These are phyloP conservation scores for Drosophila guanche DNA, from an alignment of 1,140 invertebrate genomes.

Conservation along the genomic window DNA sequence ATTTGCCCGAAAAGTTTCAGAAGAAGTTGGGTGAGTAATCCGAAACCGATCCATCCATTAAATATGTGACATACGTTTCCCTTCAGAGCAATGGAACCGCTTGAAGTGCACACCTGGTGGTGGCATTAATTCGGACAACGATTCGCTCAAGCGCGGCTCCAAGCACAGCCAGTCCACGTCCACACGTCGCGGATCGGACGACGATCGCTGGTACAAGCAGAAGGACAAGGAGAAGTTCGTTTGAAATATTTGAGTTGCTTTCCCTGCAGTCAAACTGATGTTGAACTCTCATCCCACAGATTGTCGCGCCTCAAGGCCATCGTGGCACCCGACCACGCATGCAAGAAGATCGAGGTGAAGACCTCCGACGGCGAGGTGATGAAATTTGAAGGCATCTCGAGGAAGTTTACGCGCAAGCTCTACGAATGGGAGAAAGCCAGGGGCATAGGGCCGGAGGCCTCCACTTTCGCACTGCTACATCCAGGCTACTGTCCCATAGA, in stretches of 20 bases:
- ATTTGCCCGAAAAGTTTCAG: conserved; percentile 88
- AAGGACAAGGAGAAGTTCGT: conserved; percentile 79
- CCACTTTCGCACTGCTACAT: conserved; percentile 90
- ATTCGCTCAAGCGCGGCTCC: conserved; percentile 67
- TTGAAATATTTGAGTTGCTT: neutral
- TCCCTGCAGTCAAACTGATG: neutral
- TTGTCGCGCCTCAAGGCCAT: conserved; percentile 87
- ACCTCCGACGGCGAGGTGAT: conserved; percentile 90
- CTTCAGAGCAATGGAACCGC: conserved; percentile 87
- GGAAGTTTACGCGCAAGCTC: conserved; percentile 93
- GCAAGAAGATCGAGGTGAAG: conserved; percentile 90
- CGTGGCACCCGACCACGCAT: conserved; percentile 84
- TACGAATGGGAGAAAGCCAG: conserved; percentile 95
- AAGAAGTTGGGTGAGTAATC: conserved; percentile 86
- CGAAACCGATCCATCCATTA: too few relatives aligned
- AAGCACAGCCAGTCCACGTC: conserved; percentile 58
- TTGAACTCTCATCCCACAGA: conserved; percentile 68
- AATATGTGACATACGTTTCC: neutral
- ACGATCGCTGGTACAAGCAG: conserved; percentile 76
- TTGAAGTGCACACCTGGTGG: conserved; percentile 84
- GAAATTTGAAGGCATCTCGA: conserved; percentile 92
- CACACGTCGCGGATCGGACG: conserved; percentile 61
- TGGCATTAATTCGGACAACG: conserved; percentile 63
- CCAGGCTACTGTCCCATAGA: conserved; percentile 84
- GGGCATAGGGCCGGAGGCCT: conserved; percentile 91